These are phyloP conservation scores for Cecidostiba fungosa DNA, from an alignment of 2,888 invertebrate genomes.

Conservation along the genomic window DNA sequence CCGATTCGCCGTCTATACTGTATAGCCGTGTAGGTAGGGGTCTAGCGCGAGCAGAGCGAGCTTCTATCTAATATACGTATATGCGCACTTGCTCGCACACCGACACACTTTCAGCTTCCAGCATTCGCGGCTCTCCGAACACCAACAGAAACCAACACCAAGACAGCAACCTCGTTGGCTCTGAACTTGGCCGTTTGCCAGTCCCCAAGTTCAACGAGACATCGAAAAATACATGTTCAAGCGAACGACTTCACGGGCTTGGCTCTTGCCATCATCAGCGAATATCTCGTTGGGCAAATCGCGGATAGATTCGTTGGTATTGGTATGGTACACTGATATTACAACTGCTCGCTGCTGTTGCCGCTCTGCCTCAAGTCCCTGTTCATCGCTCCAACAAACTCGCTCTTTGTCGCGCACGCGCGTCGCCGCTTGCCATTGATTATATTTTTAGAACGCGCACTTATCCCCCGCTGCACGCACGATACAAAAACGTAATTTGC, in stretches of 20 bases:
- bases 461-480: not conserved
- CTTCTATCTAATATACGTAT: not conserved
- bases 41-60: not conserved
- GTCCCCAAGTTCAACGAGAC: not conserved
- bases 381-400: not conserved
- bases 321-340: not conserved
- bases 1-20: slow-evolving; percentile 13
- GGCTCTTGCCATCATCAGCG: too few species aligned
- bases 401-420: not conserved
- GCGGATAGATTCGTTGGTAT: not conserved
- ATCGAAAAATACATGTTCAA: slow-evolving; percentile 12
- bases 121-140: not conserved
- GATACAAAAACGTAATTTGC: not conserved
- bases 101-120: not conserved
- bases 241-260: not conserved
- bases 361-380: not conserved
- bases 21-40: not conserved
- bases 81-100: slow-evolving; percentile 7
- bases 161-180: slow-evolving; percentile 8
- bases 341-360: not conserved
- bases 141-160: not conserved
- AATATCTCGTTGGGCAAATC: not conserved
- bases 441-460: slow-evolving; percentile 13
- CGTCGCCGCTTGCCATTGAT: not conserved
- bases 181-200: slow-evolving; percentile 35